These are phyloP conservation scores for Pterostichus madidus DNA, from an alignment of 2,888 invertebrate species.

Conservation along the genomic window DNA sequence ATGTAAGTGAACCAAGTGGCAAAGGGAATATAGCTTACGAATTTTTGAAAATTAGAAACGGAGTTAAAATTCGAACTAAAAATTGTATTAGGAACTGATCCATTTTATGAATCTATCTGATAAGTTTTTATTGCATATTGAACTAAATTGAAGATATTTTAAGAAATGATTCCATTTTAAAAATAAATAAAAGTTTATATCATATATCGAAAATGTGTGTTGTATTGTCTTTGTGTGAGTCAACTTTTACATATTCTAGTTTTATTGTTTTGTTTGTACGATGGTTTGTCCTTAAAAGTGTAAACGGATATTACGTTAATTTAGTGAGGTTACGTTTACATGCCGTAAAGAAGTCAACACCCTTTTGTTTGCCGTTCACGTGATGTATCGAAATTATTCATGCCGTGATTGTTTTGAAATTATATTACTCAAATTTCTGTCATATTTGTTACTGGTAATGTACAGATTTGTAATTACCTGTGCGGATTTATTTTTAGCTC, in stretches of 20 bases:
- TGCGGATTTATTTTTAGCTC: too few relatives aligned
- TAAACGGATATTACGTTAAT: conserved; percentile 52
- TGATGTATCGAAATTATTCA: background rate
- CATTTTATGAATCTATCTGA: too few relatives aligned
- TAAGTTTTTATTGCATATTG: too few relatives aligned
- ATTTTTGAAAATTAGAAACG: too few relatives aligned
- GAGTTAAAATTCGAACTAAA: too few relatives aligned
- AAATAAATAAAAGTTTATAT: too few relatives aligned
- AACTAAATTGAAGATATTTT: too few relatives aligned
- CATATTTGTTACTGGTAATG: background rate
- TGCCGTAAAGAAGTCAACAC: conserved; percentile 49
- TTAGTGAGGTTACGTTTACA: conserved; percentile 20
- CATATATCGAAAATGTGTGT: too few relatives aligned
- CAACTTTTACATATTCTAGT: conserved; percentile 15
- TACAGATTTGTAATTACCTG: background rate
- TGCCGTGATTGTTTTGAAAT: background rate
- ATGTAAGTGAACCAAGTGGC: too few relatives aligned
- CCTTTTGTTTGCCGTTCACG: conserved; percentile 9
- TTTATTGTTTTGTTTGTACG: conserved; percentile 51
- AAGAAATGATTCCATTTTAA: too few relatives aligned
- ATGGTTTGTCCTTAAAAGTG: conserved; percentile 46
- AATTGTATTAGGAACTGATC: too few relatives aligned
- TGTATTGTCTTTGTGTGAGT: conserved; percentile 12
- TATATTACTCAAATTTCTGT: background rate
- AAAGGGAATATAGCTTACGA: too few relatives aligned